These are phyloP conservation scores for Australoheros facetus DNA, from an alignment of 2,797 vertebrate genomes.

Conservation along the genomic window DNA sequence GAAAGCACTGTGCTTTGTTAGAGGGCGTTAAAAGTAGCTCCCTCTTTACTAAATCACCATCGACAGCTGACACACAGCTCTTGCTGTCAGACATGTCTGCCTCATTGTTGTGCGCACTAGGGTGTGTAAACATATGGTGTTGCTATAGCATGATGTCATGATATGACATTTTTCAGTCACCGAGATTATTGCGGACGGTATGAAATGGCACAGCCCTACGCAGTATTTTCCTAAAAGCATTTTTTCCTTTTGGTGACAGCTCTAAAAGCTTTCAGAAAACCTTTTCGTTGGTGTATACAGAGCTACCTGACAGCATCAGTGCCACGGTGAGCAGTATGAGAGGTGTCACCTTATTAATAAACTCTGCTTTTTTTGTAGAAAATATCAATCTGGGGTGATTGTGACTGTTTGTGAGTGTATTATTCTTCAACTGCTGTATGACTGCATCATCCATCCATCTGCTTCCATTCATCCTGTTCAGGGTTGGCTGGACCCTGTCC, in stretches of 20 bases:
- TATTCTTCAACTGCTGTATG: neutral
- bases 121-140: no score
- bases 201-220: no score
- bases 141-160: no score
- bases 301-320: neutral
- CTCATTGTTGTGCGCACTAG: rapidly evolving
- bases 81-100: neutral
- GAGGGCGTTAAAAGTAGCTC: neutral
- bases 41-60: neutral
- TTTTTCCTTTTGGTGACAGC: constrained; percentile 1
- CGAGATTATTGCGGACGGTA: no score
- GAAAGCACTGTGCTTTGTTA: neutral
- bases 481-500: no score
- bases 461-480: no score
- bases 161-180: no score
- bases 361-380: neutral
- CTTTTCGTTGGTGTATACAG: neutral
- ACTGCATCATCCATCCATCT: neutral
- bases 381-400: neutral
- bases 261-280: neutral
- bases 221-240: constrained; percentile 13
- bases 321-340: neutral
- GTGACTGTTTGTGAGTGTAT: neutral
- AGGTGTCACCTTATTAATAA: neutral
- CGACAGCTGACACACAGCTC: neutral